phyloP scores from a whole-genome alignment of 2,113 vertebrate genomes.

The Sorex araneus region DNA sequence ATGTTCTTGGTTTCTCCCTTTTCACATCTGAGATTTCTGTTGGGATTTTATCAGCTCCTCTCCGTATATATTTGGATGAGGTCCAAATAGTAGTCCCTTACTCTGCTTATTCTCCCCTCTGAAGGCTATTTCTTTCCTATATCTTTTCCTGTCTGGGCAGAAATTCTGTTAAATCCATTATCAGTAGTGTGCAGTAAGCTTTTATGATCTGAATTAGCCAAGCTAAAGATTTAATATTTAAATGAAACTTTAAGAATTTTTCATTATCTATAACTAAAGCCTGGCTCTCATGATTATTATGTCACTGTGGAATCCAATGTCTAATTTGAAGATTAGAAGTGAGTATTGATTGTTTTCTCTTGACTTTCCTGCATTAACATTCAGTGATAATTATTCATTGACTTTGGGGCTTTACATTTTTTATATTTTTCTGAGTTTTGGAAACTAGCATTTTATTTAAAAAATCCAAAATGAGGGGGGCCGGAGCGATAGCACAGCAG shows the following conservation, averaged over 20 bases:
- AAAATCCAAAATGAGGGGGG: no score
- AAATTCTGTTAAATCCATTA: slow-evolving; percentile 24
- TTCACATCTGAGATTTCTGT: background rate
- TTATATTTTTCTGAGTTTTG: no score
- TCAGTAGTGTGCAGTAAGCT: background rate
- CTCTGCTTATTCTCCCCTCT: background rate
- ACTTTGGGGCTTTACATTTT: background rate
- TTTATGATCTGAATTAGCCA: slow-evolving; percentile 15
- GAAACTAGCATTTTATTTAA: no score
- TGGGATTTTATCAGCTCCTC: background rate
- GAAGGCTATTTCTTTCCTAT: slow-evolving; percentile 12
- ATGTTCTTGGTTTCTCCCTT: background rate
- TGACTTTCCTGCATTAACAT: slow-evolving; percentile 25
- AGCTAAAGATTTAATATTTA: background rate
- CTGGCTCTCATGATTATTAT: background rate
- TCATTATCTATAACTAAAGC: slow-evolving; percentile 29
- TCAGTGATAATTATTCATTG: background rate
- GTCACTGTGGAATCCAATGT: background rate
- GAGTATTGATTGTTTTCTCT: background rate
- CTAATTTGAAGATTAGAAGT: slow-evolving; percentile 47
- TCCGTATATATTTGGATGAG: background rate
- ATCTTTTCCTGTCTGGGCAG: background rate
- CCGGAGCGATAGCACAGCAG: no score
- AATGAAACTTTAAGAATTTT: background rate
- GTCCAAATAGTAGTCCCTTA: background rate